These are phyloP conservation scores for Vannuccia rotundouncinata DNA, from an alignment of 2,888 invertebrate species.

Conservation along the genomic window DNA sequence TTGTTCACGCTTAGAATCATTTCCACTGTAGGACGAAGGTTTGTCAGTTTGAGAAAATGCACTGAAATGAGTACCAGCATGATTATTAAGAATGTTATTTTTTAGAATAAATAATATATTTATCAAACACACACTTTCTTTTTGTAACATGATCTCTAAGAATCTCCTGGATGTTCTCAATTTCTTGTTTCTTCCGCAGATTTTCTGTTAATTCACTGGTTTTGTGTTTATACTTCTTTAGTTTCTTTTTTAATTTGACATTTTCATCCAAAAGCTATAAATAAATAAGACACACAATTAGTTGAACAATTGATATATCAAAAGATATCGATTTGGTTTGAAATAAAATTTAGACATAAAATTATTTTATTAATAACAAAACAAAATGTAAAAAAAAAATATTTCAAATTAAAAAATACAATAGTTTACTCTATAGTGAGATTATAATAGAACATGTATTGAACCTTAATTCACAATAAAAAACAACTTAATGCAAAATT, in stretches of 20 bases:
- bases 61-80: neutral
- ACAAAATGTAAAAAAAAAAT: no score
- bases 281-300: neutral
- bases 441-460: no score
- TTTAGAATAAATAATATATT: neutral
- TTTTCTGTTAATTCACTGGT: neutral
- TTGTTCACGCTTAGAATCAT: slow-evolving; percentile 11
- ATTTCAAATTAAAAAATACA: no score
- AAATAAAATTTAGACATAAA: no score
- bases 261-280: slow-evolving; percentile 21
- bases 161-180: slow-evolving; percentile 25
- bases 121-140: neutral
- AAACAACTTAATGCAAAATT: no score
- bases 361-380: no score
- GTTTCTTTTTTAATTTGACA: neutral
- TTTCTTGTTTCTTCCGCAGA: slow-evolving; percentile 13
- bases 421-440: no score
- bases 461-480: no score
- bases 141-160: slow-evolving; percentile 28
- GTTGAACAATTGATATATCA: neutral
- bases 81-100: slow-evolving; percentile 3
- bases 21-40: neutral
- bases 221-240: neutral
- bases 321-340: neutral
- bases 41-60: slow-evolving; percentile 9